These are phyloP conservation scores for Patella ulyssiponensis DNA, from an alignment of 2,888 invertebrate genomes.

Conservation along the genomic window DNA sequence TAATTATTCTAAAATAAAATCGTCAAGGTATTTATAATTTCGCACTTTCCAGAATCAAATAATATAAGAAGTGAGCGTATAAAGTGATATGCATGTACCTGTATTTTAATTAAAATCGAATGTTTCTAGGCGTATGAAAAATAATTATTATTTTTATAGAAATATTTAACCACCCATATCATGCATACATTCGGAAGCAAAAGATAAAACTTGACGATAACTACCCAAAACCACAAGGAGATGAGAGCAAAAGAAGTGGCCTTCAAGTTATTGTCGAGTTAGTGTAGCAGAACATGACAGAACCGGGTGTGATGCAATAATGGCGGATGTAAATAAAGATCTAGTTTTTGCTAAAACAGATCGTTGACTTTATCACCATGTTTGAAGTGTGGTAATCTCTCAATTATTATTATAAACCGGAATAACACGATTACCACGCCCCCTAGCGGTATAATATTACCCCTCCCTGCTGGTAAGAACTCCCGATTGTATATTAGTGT, in stretches of 20 bases:
- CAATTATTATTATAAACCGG: conserved; percentile 2
- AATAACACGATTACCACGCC: conserved; percentile 9
- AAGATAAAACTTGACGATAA: background rate
- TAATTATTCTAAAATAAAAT: no score
- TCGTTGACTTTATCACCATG: conserved; percentile 7
- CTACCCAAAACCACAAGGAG: background rate
- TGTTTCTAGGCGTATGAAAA: no score
- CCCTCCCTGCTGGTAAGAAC: background rate
- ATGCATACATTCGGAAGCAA: no score
- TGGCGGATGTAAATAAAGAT: background rate
- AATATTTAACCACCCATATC: no score
- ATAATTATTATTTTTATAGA: no score
- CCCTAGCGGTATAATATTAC: background rate
- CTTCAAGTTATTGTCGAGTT: background rate
- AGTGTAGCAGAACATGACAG: conserved; percentile 8
- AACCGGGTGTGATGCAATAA: background rate
- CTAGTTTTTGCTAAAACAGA: background rate
- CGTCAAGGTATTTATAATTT: no score
- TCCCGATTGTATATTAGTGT: conserved; percentile 11
- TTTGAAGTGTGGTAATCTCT: conserved; percentile 11
- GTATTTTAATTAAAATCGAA: no score
- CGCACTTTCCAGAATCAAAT: no score
- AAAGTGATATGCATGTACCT: no score
- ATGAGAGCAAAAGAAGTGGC: background rate
- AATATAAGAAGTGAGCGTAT: no score